These are phyloP conservation scores for Bibio marci DNA, from an alignment of 2,888 invertebrate species.

Conservation along the genomic window DNA sequence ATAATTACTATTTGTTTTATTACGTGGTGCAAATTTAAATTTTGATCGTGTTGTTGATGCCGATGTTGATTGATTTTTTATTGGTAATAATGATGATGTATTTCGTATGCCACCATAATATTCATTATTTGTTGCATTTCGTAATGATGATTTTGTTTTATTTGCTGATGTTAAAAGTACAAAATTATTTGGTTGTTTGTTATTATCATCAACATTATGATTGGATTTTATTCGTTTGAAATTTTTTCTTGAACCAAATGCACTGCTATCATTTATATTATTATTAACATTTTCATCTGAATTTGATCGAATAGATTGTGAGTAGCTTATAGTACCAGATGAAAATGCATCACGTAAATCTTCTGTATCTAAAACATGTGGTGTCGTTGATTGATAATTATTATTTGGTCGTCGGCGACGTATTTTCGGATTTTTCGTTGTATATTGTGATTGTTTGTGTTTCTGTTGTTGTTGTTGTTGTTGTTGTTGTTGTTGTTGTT, in stretches of 20 bases:
- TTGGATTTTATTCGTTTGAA: not conserved
- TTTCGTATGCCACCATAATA: too few relatives aligned
- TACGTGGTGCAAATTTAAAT: too few relatives aligned
- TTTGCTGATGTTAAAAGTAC: constrained; percentile 1
- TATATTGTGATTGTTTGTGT: too few relatives aligned
- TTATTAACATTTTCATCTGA: not conserved
- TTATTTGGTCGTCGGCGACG: constrained; percentile 5
- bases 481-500: too few relatives aligned
- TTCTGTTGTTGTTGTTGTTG: too few relatives aligned
- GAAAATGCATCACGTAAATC: constrained; percentile 23
- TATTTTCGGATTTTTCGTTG: not conserved
- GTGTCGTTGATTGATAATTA: constrained; percentile 12
- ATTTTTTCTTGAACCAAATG: not conserved
- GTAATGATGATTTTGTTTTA: not conserved
- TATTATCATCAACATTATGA: not conserved
- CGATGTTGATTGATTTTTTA: too few relatives aligned
- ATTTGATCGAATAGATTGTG: not conserved
- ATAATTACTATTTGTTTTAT: constrained; percentile 8
- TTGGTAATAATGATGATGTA: too few relatives aligned
- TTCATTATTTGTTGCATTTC: too few relatives aligned
- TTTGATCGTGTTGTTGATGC: too few relatives aligned
- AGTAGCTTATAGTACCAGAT: constrained; percentile 9
- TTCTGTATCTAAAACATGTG: constrained; percentile 22
- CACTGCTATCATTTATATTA: not conserved
- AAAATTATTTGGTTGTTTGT: not conserved